A percentile compares a stretch with the other conserved stretches of the same genome.
These are phyloP conservation scores for Rhadinocentrus ornatus DNA, from an alignment of 2,797 vertebrate species.

Conservation along the genomic window DNA sequence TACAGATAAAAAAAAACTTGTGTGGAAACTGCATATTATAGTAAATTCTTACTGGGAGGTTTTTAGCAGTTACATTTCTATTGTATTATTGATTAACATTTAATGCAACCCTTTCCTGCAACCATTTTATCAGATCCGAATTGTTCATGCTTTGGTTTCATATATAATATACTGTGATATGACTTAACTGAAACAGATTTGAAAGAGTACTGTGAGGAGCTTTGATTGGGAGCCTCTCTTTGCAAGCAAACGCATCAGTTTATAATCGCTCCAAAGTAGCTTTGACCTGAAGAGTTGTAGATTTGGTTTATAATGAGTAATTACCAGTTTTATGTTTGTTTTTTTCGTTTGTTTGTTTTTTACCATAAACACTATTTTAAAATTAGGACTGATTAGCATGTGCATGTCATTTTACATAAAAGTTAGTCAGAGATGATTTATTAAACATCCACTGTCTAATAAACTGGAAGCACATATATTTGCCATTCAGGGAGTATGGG, in stretches of 20 bases:
- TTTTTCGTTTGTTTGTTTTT: not conserved
- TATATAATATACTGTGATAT: slow-evolving; percentile 22
- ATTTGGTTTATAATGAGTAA: slow-evolving; percentile 7
- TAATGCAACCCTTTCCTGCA: slow-evolving; percentile 23
- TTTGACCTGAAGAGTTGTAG: slow-evolving; percentile 7
- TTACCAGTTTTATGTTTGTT: not conserved
- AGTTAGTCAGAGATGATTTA: slow-evolving; percentile 67
- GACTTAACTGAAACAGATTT: slow-evolving; percentile 10
- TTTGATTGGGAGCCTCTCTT: slow-evolving; percentile 8
- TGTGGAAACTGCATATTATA: slow-evolving; percentile 38
- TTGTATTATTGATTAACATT: slow-evolving; percentile 16
- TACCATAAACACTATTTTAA: slow-evolving; percentile 4
- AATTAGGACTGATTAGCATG: slow-evolving; percentile 32
- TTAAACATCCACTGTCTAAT: slow-evolving; percentile 63
- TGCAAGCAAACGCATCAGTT: not conserved
- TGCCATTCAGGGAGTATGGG: slow-evolving; percentile 75
- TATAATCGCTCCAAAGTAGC: slow-evolving; percentile 15
- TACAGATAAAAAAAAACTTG: slow-evolving; percentile 26
- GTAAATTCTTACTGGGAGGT: slow-evolving; percentile 43
- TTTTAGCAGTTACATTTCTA: slow-evolving; percentile 34
- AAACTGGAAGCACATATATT: slow-evolving; percentile 65
- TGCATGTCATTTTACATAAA: slow-evolving; percentile 62
- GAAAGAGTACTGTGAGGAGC: not conserved
- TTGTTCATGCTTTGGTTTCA: slow-evolving; percentile 16
- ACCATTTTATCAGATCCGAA: slow-evolving; percentile 24